These are phyloP conservation scores for Hylaeus volcanicus DNA, from an alignment of 1,140 invertebrate species.

Conservation along the genomic window DNA sequence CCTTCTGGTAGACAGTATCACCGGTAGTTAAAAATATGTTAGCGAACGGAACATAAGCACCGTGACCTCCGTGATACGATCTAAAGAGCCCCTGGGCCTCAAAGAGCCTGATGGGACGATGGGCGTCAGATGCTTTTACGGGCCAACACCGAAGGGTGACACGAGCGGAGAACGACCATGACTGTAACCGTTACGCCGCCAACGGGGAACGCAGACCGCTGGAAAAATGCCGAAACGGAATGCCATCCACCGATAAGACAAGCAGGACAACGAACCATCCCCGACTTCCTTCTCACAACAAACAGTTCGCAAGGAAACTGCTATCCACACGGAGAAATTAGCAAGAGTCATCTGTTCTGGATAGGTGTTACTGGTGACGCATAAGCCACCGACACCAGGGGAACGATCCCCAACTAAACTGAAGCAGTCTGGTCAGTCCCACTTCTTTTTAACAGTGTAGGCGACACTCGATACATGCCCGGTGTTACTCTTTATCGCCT, in stretches of 20 bases:
- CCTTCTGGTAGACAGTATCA: conserved; percentile 60
- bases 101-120: conserved; percentile 61
- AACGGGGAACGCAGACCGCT: conserved; percentile 24
- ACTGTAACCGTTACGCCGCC: conserved; percentile 72
- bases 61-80: conserved; percentile 80
- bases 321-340: too few relatives aligned
- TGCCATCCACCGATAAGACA: conserved; percentile 20
- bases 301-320: too few relatives aligned
- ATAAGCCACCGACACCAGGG: too few relatives aligned
- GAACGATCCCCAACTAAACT: too few relatives aligned
- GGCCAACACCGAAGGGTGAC: conserved; percentile 53
- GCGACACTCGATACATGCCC: too few relatives aligned
- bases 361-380: too few relatives aligned
- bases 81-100: conserved; percentile 63
- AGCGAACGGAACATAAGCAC: conserved; percentile 77
- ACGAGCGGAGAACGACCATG: conserved; percentile 65
- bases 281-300: too few relatives aligned
- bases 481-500: too few relatives aligned
- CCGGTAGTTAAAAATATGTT: conserved; percentile 80
- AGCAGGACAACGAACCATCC: too few relatives aligned
- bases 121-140: conserved; percentile 73
- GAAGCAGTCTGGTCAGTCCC: too few relatives aligned
- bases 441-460: too few relatives aligned
- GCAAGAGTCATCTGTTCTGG: too few relatives aligned
- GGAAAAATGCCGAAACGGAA: conserved; percentile 61